A percentile compares a stretch with the other conserved stretches of the same genome.
phyloP scores from a whole-genome alignment of 2,113 vertebrate species.

The Ictidomys tridecemlineatus region DNA sequence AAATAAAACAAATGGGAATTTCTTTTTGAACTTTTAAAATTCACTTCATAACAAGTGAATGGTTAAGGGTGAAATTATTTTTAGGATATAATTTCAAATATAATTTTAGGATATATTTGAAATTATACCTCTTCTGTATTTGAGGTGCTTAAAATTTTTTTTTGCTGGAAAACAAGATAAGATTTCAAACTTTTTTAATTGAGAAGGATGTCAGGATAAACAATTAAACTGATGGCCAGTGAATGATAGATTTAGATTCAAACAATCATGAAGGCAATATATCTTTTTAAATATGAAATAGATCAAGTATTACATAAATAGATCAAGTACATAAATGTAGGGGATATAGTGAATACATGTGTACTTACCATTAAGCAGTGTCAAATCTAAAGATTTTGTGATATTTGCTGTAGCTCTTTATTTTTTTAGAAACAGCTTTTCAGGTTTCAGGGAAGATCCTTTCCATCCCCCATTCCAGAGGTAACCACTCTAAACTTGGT shows the following conservation, averaged over 20 bases:
- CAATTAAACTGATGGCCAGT: background rate
- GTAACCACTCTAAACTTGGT: background rate
- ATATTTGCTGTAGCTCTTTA: background rate
- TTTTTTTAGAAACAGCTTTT: conserved; percentile 19
- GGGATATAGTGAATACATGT: background rate
- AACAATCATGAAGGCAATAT: background rate
- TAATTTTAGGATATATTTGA: too few species aligned
- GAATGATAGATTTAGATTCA: background rate
- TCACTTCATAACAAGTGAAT: background rate
- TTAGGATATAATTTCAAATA: background rate
- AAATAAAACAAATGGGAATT: background rate
- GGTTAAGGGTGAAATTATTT: background rate
- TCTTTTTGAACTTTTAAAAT: background rate
- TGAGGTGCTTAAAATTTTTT: background rate
- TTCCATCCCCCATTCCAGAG: background rate
- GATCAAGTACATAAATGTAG: conserved; percentile 31
- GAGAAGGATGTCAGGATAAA: background rate
- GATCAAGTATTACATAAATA: background rate
- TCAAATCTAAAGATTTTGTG: conserved; percentile 12
- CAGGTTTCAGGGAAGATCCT: background rate
- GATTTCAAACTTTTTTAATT: conserved; percentile 36
- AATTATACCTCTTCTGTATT: too few species aligned
- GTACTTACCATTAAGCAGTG: background rate
- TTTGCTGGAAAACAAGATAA: conserved; percentile 15
- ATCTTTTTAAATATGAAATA: conserved; percentile 9